Evolutionary conservation across 1,140 invertebrate species (phyloP).

Genomic region (Reticulitermes speratus): DNA sequence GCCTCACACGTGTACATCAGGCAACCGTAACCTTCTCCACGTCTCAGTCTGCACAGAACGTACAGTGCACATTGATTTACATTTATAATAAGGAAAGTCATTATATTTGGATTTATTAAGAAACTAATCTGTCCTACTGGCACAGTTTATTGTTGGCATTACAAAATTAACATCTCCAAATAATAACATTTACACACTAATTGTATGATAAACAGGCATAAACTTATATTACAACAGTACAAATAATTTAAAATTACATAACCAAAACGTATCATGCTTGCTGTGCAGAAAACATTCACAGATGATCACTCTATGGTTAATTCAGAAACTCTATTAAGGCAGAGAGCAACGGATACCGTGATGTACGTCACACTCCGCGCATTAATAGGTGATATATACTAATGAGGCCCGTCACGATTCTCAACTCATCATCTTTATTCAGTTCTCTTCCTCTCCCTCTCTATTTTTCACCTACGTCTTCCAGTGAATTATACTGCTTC

Average conservation of each 20-base stretch:
- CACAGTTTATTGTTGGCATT: background rate
- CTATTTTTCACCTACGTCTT: conserved; percentile 23
- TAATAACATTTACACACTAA: background rate
- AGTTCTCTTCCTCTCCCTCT: background rate
- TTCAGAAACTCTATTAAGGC: background rate
- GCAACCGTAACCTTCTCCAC: too few species aligned
- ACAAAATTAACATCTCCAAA: background rate
- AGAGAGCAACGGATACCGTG: background rate
- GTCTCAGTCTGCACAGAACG: too few species aligned
- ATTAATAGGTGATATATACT: conserved; percentile 33
- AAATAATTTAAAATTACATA: background rate
- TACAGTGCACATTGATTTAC: too few species aligned
- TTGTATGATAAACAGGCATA: background rate
- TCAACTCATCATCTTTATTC: conserved; percentile 26
- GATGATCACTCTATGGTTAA: background rate
- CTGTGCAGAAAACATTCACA: background rate
- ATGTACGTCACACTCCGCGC: background rate
- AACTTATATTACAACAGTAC: background rate
- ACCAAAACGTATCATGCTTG: background rate
- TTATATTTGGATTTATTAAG: background rate
- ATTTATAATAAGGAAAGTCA: too few species aligned
- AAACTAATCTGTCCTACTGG: background rate
- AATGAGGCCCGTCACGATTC: conserved; percentile 23
- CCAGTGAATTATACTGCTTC: background rate
- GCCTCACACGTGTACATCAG: too few species aligned